Evolutionary conservation across 1,140 invertebrate species (phyloP).

Genomic region (Drosophila nannoptera): DNA sequence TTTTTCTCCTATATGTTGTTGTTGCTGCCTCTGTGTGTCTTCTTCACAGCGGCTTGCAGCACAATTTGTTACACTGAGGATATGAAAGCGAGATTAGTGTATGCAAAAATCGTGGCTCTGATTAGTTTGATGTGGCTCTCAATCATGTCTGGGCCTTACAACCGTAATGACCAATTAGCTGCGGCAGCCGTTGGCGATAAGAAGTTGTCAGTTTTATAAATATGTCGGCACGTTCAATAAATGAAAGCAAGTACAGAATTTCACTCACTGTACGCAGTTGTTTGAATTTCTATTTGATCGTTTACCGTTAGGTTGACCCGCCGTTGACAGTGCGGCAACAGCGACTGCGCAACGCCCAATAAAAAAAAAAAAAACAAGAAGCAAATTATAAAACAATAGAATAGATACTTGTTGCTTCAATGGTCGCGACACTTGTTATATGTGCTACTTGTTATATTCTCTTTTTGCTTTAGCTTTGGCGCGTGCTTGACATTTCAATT

Average conservation of each 20-base stretch:
- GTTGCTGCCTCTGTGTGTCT: slow-evolving; percentile 17
- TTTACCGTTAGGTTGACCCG: slow-evolving; percentile 70
- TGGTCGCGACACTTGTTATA: slow-evolving; percentile 35
- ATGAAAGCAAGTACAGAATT: slow-evolving; percentile 58
- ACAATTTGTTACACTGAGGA: slow-evolving; percentile 27
- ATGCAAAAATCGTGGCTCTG: slow-evolving; percentile 30
- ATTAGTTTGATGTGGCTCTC: slow-evolving; percentile 6
- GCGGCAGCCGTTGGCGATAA: slow-evolving; percentile 20
- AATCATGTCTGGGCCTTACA: not conserved
- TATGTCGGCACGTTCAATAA: slow-evolving; percentile 41
- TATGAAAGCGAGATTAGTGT: slow-evolving; percentile 9
- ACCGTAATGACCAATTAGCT: slow-evolving; percentile 26
- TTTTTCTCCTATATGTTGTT: slow-evolving; percentile 1
- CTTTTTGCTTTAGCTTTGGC: slow-evolving; percentile 32
- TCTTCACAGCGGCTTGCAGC: slow-evolving; percentile 24
- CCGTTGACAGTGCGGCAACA: slow-evolving; percentile 43
- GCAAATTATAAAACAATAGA: slow-evolving; percentile 28
- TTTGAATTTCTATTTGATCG: slow-evolving; percentile 64
- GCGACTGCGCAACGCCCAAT: slow-evolving; percentile 10
- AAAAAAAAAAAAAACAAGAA: slow-evolving; percentile 6
- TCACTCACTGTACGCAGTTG: slow-evolving; percentile 55
- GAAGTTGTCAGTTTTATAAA: slow-evolving; percentile 20
- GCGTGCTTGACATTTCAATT: slow-evolving; percentile 36
- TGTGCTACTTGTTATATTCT: slow-evolving; percentile 2
- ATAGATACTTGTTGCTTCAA: slow-evolving; percentile 37